Evolutionary conservation across 2,797 vertebrate species (phyloP).

Genomic region (Petrocephalus schoutedeni): DNA sequence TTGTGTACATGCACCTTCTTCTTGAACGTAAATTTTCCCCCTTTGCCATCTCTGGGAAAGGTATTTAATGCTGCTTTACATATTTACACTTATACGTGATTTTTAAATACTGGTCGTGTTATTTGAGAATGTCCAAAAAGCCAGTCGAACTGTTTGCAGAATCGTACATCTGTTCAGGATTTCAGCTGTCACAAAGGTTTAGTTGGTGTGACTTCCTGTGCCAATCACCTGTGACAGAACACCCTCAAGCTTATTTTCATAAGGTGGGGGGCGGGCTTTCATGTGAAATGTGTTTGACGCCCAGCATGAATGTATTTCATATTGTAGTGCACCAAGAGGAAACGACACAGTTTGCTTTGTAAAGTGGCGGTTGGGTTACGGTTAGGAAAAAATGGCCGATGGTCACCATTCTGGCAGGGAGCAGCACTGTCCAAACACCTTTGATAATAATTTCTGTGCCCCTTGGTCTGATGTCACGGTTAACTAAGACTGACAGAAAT

Average conservation of each 20-base stretch:
- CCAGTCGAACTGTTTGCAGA: conserved; percentile 30
- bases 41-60: background rate
- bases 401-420: background rate
- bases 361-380: background rate
- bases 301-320: conserved; percentile 11
- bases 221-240: conserved; percentile 12
- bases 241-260: conserved; percentile 2
- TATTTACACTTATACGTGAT: background rate
- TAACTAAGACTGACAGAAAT: background rate
- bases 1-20: background rate
- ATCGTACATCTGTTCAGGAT: background rate
- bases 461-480: background rate
- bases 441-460: background rate
- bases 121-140: conserved; percentile 1
- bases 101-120: conserved; percentile 1
- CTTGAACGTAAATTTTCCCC: background rate
- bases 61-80: background rate
- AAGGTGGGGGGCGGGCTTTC: background rate
- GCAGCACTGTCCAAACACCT: background rate
- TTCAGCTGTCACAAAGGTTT: conserved; percentile 6
- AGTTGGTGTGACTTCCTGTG: background rate
- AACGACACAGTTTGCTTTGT: background rate
- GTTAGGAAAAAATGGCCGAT: background rate
- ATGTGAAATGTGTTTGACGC: conserved; percentile 20
- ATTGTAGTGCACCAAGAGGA: conserved; percentile 12